Conservation (phyloP, 30 jellyfish, hydroid and myxozoan species). For the Chrysaora quinquecirrha region DNA sequence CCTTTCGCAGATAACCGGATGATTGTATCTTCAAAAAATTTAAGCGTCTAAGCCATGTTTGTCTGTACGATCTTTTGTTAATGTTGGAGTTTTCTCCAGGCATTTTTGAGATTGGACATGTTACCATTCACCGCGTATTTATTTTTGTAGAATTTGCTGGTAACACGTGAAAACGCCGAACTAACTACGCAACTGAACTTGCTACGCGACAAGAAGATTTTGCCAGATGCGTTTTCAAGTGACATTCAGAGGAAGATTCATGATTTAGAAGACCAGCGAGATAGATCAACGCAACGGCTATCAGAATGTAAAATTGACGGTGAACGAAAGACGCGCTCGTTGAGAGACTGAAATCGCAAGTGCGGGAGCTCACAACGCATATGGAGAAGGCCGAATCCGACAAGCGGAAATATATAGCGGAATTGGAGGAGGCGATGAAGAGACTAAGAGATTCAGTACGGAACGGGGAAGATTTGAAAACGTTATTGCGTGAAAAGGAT, state of each 20-base stretch:
- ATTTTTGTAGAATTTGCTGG: background rate
- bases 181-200: background rate
- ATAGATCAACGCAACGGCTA: conserved; percentile 6
- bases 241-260: conserved; percentile 47
- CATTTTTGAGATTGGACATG: too few relatives aligned
- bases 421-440: conserved; percentile 55
- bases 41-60: too few relatives aligned
- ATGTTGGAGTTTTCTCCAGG: too few relatives aligned
- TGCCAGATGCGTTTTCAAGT: conserved; percentile 19
- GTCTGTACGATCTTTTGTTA: too few relatives aligned
- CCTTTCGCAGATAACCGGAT: too few relatives aligned
- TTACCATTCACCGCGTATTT: too few relatives aligned
- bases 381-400: conserved; percentile 66
- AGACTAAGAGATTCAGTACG: conserved; percentile 17
- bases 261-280: conserved; percentile 40
- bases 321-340: conserved; percentile 51
- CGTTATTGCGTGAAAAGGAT: conserved; percentile 33
- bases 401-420: conserved; percentile 37
- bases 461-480: conserved; percentile 55
- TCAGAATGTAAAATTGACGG: conserved; percentile 36
- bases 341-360: conserved; percentile 57
- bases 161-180: background rate
- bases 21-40: too few relatives aligned
- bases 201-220: background rate
- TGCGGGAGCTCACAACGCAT: conserved; percentile 54